Base-by-base conservation (phyloP, 2,888 invertebrate genomes). In the Acronicta psi region DNA sequence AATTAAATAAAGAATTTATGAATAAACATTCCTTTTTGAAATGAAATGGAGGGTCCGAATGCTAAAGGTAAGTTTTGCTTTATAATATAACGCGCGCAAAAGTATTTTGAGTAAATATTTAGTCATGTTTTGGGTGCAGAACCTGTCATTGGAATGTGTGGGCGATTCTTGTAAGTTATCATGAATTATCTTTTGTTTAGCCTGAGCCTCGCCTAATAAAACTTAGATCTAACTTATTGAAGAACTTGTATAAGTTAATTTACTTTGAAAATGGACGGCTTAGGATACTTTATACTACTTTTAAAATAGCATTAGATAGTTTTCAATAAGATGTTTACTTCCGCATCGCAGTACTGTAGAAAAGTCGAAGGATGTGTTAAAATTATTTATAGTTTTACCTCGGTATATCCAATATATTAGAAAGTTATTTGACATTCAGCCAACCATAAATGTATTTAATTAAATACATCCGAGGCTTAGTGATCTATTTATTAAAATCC, bases 31-130 rank as follows among this genome's bases (percentile, higher is more conserved):
- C 44, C 53, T 80, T 82, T 68, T 84, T 86, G 89, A 85, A 84
- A 92, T 90, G 89, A 91, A 88, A 93, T 93, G 93, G 93, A 93
- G 84, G 86, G 77, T 81, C 73, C 83, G 71, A 86, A 85, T 69
- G 57, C 57, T 71, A 90, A 88, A 85, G 90, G 93, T 91, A 79
- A 81, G 83, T 78, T 49, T 49, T 38, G 9, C 36, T 42, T 31
- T 45, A n/a, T 0, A 2, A 38, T 50, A 29, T 44, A 34, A 46
- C 7, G 1, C 13, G 1, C 34, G 63, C 47, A 38, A 11, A 11
- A 40, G 25, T 29, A 40, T 36, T 43, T 52, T 36, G 44, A 38
- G 9, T n/a, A 5, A 56, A 42, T 56, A 66, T 77, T 76, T 63
- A 63, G 46, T 67, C 41, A 69, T 83, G 80, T 84, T 87, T 84